Percentiles rank a stretch among this genome's conserved stretches.
Conservation (phyloP, 2,888 invertebrate species). For the Fragum sueziense region DNA sequence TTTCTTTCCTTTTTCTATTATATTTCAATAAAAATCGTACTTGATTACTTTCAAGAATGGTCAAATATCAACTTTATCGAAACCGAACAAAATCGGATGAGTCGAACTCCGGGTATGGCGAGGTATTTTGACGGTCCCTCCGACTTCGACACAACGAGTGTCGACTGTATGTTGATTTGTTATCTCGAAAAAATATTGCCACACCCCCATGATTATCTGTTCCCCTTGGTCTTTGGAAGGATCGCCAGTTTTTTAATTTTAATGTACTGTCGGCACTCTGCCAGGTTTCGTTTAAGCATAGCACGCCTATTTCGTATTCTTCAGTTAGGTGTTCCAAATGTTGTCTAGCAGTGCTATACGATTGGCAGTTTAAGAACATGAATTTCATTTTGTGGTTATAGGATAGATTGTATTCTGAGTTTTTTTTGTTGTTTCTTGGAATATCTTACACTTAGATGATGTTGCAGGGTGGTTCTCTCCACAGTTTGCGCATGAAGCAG, state of each 20-base stretch:
- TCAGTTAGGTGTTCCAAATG: slow-evolving; percentile 1
- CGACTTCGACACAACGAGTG: too few relatives aligned
- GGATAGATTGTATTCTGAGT: slow-evolving; percentile 4
- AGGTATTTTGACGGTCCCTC: too few relatives aligned
- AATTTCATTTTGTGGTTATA: slow-evolving; percentile 9
- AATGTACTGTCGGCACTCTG: slow-evolving; percentile 1
- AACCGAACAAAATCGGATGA: too few relatives aligned
- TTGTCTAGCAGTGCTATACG: slow-evolving; percentile 9
- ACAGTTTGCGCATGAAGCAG: slow-evolving; percentile 13
- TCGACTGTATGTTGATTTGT: too few relatives aligned
- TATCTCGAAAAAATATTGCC: too few relatives aligned
- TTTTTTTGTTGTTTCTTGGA: slow-evolving; percentile 3
- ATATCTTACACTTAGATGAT: slow-evolving; percentile 6
- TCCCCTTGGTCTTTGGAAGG: too few relatives aligned
- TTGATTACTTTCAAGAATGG: too few relatives aligned
- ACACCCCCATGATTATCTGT: too few relatives aligned
- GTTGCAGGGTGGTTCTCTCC: slow-evolving; percentile 10
- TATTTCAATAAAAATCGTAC: too few relatives aligned
- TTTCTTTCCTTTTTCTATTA: too few relatives aligned
- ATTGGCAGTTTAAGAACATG: slow-evolving; percentile 12
- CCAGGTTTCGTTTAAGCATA: slow-evolving; percentile 16
- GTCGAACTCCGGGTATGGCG: too few relatives aligned
- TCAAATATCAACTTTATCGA: too few relatives aligned
- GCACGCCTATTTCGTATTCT: slow-evolving; percentile 1
- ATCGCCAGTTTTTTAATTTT: slow-evolving; percentile 18